Base-by-base conservation (phyloP, 2,888 invertebrate genomes). In the Leptinotarsa peninsularis region DNA sequence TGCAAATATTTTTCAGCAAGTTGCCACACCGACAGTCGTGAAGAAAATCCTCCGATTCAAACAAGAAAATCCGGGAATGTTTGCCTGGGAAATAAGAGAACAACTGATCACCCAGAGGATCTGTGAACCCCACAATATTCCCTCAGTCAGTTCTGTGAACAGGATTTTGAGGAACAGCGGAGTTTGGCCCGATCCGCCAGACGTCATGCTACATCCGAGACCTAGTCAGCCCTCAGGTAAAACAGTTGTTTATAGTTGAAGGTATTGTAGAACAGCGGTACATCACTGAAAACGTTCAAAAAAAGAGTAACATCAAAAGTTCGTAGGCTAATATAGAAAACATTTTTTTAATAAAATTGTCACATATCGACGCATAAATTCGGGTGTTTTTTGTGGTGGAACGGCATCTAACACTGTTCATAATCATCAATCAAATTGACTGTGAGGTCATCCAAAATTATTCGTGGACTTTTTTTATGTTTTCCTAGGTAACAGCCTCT, bases 81-180 rank as follows among this genome's bases (percentile, higher is more conserved):
- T 98, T 88, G 98, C 98, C 14, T 98, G 98, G 97, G 98, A 98
- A 90, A 98, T 98, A 80, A 91, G 98, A 0, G 95, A 98, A 88
- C 93, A 96, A 83, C 90, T 98, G 79, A 92, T 98, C 72, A 93
- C 95, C 66, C 97, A 97, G 84, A 92, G 97, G 74, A 94, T 97
- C 81, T 98, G 97, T 85, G 97, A 97, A 87, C 95, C 95, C 0
- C 94, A 94, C 87, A 94, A 94, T 78, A 95, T 97, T 82, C 98
- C 98, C 1, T 97, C 97, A 13, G 97, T 98, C 82, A 97, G 97
- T 78, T 97, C 97, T 1, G 97, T 98, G 75, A 98, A 98, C 89
- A 91, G 98, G 81, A 98, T 98, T 84, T 90, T 98, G 60, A 91
- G 98, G 79, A 96, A 96, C 88, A 95, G 95, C 77, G 96, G 96